Conservation (phyloP, 2,888 invertebrate genomes). For the Pinctada fucata region DNA sequence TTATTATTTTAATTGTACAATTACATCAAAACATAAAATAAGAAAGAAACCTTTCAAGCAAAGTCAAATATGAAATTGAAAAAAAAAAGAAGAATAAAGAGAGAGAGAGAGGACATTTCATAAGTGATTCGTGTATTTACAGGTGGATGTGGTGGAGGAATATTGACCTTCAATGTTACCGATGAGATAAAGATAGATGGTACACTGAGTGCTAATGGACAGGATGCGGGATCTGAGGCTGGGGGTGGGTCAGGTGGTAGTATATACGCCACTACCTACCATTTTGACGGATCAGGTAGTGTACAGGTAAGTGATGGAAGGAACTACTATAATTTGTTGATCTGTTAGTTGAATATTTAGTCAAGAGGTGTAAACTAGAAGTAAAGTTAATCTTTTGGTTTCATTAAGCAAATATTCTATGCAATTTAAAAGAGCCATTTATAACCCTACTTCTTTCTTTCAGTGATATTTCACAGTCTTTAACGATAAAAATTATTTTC, state of each 20-base stretch:
- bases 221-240: slow-evolving; percentile 26
- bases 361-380: too few relatives aligned
- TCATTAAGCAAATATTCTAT: not conserved
- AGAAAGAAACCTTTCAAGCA: too few relatives aligned
- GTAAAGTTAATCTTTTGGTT: too few relatives aligned
- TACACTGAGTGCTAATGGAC: slow-evolving; percentile 57
- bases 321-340: not conserved
- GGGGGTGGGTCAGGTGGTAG: slow-evolving; percentile 67
- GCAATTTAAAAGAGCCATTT: not conserved
- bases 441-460: too few relatives aligned
- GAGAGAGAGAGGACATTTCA: too few relatives aligned
- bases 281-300: slow-evolving; percentile 61
- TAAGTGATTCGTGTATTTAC: not conserved
- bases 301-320: slow-evolving; percentile 46
- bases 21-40: too few relatives aligned
- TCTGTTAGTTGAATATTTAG: not conserved
- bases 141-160: slow-evolving; percentile 67
- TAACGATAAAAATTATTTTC: too few relatives aligned
- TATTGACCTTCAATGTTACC: slow-evolving; percentile 53
- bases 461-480: too few relatives aligned
- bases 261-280: slow-evolving; percentile 50
- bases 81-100: too few relatives aligned
- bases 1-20: too few relatives aligned
- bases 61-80: too few relatives aligned
- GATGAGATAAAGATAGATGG: slow-evolving; percentile 58